Evolutionary conservation across 2,888 invertebrate genomes (phyloP).

Genomic region (Prosapia bicincta): DNA sequence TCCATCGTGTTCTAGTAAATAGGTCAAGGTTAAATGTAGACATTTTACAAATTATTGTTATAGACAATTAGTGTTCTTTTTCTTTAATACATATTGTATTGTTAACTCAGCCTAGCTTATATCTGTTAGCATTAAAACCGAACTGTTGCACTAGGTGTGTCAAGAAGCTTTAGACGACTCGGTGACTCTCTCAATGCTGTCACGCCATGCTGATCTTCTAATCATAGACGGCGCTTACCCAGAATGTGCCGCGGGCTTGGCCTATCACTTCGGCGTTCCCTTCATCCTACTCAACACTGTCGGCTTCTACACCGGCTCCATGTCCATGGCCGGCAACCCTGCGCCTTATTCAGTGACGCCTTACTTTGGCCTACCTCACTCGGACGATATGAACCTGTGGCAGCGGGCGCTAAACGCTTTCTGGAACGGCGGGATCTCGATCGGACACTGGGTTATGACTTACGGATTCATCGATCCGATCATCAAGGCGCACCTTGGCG

Average conservation of each 20-base stretch:
- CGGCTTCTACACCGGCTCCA: slow-evolving; percentile 68
- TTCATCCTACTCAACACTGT: slow-evolving; percentile 84
- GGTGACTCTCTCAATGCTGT: slow-evolving; percentile 63
- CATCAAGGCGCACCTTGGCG: slow-evolving; percentile 59
- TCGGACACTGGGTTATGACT: slow-evolving; percentile 58
- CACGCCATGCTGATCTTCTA: slow-evolving; percentile 62
- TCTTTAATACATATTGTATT: too few species aligned
- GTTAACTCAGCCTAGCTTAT: too few species aligned
- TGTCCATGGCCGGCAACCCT: slow-evolving; percentile 70
- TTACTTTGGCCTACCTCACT: slow-evolving; percentile 62
- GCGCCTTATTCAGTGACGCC: slow-evolving; percentile 72
- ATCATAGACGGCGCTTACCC: slow-evolving; percentile 78
- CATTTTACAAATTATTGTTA: too few species aligned
- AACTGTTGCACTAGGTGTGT: slow-evolving; percentile 69
- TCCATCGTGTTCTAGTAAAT: too few species aligned
- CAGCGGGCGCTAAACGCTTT: slow-evolving; percentile 61
- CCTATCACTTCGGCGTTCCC: slow-evolving; percentile 65
- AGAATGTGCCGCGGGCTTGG: slow-evolving; percentile 72
- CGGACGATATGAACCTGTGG: slow-evolving; percentile 69
- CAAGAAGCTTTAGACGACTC: slow-evolving; percentile 64
- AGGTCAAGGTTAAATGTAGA: too few species aligned
- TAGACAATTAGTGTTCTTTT: too few species aligned
- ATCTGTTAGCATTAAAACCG: too few species aligned
- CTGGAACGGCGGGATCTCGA: slow-evolving; percentile 55
- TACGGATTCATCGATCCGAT: slow-evolving; percentile 52